These are phyloP conservation scores for Proteles cristata DNA, from an alignment of 2,113 vertebrate species.

Conservation along the genomic window DNA sequence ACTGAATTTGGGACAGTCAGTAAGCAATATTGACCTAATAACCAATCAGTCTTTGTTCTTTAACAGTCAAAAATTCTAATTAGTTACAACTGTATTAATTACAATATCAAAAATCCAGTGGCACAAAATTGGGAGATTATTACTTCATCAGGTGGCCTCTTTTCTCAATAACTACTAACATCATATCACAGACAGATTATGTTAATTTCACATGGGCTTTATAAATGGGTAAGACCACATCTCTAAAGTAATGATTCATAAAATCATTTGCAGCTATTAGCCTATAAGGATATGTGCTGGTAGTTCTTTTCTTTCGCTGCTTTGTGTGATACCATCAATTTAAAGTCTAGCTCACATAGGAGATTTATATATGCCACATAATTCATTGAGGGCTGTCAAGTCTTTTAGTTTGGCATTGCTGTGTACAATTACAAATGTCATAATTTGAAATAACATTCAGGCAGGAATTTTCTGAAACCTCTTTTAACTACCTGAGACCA, in stretches of 20 bases:
- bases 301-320: constrained; percentile 82
- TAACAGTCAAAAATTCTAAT: constrained; percentile 41
- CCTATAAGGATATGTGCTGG: constrained; percentile 79
- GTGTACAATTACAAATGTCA: constrained; percentile 81
- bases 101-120: constrained; percentile 62
- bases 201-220: constrained; percentile 81
- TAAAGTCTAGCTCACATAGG: constrained; percentile 77
- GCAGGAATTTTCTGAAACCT: constrained; percentile 48
- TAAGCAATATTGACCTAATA: constrained; percentile 31
- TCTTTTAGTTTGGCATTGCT: constrained; percentile 79
- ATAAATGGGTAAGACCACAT: constrained; percentile 80
- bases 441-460: constrained; percentile 79
- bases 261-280: constrained; percentile 86
- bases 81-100: constrained; percentile 62
- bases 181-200: constrained; percentile 73
- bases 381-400: constrained; percentile 72
- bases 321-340: constrained; percentile 81
- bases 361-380: constrained; percentile 77
- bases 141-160: not conserved
- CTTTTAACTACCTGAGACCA: not conserved
- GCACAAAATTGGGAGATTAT: constrained; percentile 55
- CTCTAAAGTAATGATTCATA: constrained; percentile 87
- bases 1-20: not conserved
- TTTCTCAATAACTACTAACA: constrained; percentile 75
- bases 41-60: not conserved